phyloP scores from a whole-genome alignment of 2,797 vertebrate genomes.

The Pogoniulus pusillus region DNA sequence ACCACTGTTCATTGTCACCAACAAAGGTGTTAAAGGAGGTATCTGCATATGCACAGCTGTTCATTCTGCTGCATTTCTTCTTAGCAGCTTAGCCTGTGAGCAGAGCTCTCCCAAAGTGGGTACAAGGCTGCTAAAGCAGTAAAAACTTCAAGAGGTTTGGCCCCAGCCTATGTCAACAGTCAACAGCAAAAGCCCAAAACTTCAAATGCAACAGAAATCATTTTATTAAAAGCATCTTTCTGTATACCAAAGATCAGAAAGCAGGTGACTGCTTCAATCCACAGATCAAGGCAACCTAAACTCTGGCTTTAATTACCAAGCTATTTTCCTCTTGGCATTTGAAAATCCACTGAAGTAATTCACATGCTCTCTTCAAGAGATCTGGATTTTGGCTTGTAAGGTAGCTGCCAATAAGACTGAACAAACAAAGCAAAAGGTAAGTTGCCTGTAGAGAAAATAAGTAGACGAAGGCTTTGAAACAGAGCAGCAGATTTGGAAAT shows the following conservation, averaged over 20 bases:
- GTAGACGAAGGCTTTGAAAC: not conserved
- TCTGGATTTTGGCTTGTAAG: not conserved
- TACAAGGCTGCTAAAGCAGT: not conserved
- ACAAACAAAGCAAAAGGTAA: not conserved
- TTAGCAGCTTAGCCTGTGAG: not conserved
- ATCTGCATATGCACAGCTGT: no score
- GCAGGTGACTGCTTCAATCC: not conserved
- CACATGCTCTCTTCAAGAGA: not conserved
- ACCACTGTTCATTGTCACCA: not conserved
- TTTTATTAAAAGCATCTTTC: not conserved
- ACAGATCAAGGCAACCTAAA: not conserved
- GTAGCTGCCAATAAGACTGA: not conserved
- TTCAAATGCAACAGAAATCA: not conserved
- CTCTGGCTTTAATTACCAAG: not conserved
- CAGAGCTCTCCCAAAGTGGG: not conserved
- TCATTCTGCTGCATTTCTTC: not conserved
- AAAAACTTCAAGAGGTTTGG: not conserved
- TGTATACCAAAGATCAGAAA: not conserved
- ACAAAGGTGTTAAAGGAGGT: not conserved
- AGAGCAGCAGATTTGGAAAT: not conserved
- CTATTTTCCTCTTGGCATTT: not conserved
- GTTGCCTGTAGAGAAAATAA: not conserved
- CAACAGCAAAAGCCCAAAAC: not conserved
- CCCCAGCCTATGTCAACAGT: not conserved
- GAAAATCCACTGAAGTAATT: not conserved